Percentiles rank a stretch among this genome's conserved stretches.
phyloP scores from a whole-genome alignment of 1,140 invertebrate species.

The Ceratina calcarata region DNA sequence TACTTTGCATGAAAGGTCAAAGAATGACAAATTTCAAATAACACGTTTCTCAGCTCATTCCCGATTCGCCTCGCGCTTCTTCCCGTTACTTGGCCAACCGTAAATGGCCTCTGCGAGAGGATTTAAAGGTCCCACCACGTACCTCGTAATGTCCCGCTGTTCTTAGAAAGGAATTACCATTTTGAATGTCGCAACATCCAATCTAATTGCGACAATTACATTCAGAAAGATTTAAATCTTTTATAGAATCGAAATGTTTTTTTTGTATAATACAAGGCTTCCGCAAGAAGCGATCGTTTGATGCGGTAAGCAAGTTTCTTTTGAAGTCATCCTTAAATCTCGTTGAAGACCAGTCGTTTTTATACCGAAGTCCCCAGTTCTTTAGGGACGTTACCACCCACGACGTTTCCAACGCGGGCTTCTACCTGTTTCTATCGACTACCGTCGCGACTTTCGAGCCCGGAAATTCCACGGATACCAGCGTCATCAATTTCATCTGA shows the following conservation, averaged over 20 bases:
- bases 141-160: slow-evolving; percentile 50
- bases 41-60: slow-evolving; percentile 66
- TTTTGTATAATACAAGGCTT: no score
- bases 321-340: background rate
- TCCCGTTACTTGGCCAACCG: slow-evolving; percentile 67
- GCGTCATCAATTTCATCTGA: slow-evolving; percentile 14
- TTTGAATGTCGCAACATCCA: background rate
- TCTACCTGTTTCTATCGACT: slow-evolving; percentile 8
- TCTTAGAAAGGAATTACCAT: slow-evolving; percentile 62
- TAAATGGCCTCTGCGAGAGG: slow-evolving; percentile 69
- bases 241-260: no score
- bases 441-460: slow-evolving; percentile 15
- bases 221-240: no score
- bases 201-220: background rate
- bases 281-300: background rate
- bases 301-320: background rate
- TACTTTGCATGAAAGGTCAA: background rate
- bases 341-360: background rate
- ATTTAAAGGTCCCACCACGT: slow-evolving; percentile 69
- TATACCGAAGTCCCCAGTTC: background rate
- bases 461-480: slow-evolving; percentile 62
- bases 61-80: slow-evolving; percentile 64
- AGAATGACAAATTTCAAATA: slow-evolving; percentile 51
- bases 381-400: slow-evolving; percentile 7
- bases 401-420: slow-evolving; percentile 2